Conservation (phyloP, 2,113 vertebrate genomes). For the Neoarius graeffei region DNA sequence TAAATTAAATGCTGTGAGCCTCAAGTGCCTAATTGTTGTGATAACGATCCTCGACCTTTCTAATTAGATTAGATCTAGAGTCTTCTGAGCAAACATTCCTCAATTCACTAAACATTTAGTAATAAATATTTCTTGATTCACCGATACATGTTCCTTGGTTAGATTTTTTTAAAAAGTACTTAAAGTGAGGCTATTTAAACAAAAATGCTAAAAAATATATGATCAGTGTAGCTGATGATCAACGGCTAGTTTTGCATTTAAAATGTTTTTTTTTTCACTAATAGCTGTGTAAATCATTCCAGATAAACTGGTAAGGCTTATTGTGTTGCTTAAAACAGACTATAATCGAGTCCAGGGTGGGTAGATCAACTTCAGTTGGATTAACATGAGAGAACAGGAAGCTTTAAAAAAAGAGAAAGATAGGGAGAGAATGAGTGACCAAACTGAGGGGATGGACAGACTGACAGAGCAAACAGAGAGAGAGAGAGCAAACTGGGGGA, state of each 20-base stretch:
- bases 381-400: not conserved
- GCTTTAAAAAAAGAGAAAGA: not conserved
- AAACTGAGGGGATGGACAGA: too few relatives aligned
- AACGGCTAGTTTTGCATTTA: not conserved
- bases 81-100: not conserved
- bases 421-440: too few relatives aligned
- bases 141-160: not conserved
- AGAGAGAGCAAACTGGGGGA: not conserved
- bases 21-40: not conserved
- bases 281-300: not conserved
- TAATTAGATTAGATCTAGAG: not conserved
- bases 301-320: not conserved
- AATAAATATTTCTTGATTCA: not conserved
- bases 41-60: not conserved
- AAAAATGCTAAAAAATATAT: not conserved
- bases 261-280: not conserved
- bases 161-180: not conserved
- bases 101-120: not conserved
- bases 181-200: not conserved
- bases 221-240: not conserved
- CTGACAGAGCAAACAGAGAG: not conserved
- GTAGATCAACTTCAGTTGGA: not conserved
- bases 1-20: not conserved
- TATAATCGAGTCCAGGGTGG: not conserved
- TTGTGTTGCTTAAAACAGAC: not conserved